Evolutionary conservation across 2,888 invertebrate species (phyloP), one percentile per base, ranked within the genome.

Genomic region (Atethmia centrago): DNA sequence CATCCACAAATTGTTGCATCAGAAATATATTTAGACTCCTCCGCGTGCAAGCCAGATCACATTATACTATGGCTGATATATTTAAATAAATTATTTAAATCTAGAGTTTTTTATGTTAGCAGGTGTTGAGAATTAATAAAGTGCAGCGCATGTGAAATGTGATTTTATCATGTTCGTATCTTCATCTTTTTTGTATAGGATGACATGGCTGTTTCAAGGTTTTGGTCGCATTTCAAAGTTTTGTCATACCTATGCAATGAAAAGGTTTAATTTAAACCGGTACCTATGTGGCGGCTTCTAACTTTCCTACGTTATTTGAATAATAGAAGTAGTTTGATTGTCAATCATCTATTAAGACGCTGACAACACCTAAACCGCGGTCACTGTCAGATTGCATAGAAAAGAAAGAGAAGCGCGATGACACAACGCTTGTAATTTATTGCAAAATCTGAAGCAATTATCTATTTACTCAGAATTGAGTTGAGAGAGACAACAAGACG

Each of bases 1-100:
- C 36, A 36, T 56, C 59, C 19, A 53, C 64, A 55, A 61, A 61
- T 66, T 74, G 53, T 82, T 85, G 74, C 84, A 72, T 85, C 84
- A 84, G 76, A 74, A 28, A 47, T 62, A 69, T 55, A 66, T 64
- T 65, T 42, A 42, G 28, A 62, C 7, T n/a, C n/a, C 28, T 28
- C 36, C 40, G 19, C 31, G 47, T n/a, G 14, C 19, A 25, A 36
- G 31, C 59, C 58, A 55, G 21, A 42, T n/a, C 3, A n/a, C n/a
- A n/a, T n/a, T 14, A 8, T 21, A 63, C n/a, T 36, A 31, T 56
- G n/a, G 36, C 40, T 19, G 16, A 21, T 49, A 21, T 47, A 36
- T 2, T 49, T 31, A 25, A 25, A 36, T 1, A 28, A 21, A 58
- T 51, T 36, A 66, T 77, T 77, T 58, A 31, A 77, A 64, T 63